Evolutionary conservation across 2,113 vertebrate genomes (phyloP).

Genomic region (Oryzias celebensis): DNA sequence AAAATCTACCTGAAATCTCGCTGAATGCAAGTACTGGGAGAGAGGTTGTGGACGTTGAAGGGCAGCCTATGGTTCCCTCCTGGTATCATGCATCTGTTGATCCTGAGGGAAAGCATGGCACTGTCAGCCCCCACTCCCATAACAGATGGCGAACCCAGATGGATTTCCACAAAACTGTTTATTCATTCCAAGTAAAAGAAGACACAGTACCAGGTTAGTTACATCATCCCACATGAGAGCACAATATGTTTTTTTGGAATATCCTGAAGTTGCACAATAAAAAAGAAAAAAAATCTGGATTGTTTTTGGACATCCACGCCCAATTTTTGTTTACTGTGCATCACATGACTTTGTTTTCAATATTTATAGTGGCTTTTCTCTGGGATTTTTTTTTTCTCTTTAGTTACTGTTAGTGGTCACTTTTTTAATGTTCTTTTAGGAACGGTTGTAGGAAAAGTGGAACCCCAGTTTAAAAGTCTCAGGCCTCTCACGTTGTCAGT

Average conservation of each 20-base stretch:
- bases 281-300: not conserved
- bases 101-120: conserved; percentile 22
- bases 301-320: not conserved
- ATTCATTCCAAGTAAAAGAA: conserved; percentile 76
- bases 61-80: conserved; percentile 31
- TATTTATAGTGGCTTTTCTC: not conserved
- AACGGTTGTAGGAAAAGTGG: conserved; percentile 73
- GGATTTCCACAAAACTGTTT: conserved; percentile 64
- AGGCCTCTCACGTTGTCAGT: conserved; percentile 67
- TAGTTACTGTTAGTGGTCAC: not conserved
- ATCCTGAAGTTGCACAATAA: conserved; percentile 7
- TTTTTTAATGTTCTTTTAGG: conserved; percentile 61
- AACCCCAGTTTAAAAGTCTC: conserved; percentile 29
- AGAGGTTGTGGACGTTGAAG: conserved; percentile 31
- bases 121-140: conserved; percentile 15
- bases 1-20: conserved; percentile 25
- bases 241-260: conserved; percentile 8
- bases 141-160: conserved; percentile 60
- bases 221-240: conserved; percentile 6
- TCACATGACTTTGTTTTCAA: not conserved
- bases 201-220: conserved; percentile 75
- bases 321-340: not conserved
- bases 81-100: conserved; percentile 43
- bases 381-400: not conserved
- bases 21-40: conserved; percentile 25